Evolutionary conservation across 1,140 invertebrate species (phyloP), one percentile per base, ranked within the genome.

Genomic region (Melitaea cinxia): DNA sequence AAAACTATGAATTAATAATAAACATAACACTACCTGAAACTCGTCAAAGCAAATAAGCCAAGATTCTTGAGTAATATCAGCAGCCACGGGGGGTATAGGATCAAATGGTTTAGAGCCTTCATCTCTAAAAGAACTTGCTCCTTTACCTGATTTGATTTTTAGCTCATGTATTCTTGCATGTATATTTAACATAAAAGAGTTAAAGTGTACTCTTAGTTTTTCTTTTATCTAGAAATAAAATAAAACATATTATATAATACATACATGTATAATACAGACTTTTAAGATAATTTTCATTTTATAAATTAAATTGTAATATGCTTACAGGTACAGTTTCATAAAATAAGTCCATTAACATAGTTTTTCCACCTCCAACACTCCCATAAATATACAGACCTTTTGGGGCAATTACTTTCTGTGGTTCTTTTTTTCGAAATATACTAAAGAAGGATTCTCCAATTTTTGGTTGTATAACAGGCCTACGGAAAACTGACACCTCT

Each of bases 281-380:
- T n/a, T n/a, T n/a, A n/a, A n/a, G n/a, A n/a, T 45, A 45, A 7
- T 59, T 50, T 19, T 54, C 59, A 15, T 14, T 19, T 58, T 6
- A 14, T n/a, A 5, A 53, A 65, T 50, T 10, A 14, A 57, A n/a
- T 37, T 30, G 19, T 15, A 68, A n/a, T 35, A 49, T 64, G 78
- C 76, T 88, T 92, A 95, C 93, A 79, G 88, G 86, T 14, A 88
- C 65, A 49, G 85, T 87, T 79, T 97, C 93, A 92, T 96, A 98
- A 91, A 99, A 99, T 72, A 99, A 85, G 91, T 99, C 98, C 99
- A 99, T 99, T 21, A 99, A 91, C 95, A 99, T 99, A 9, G 99
- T 99, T 93, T 99, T 99, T 59, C 98, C 98, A 80, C 97, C 96
- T 47, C 98, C 97, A 73, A 98, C 96, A 80, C 96, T 94, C 47